Evolutionary conservation across 64 coral and sea anemone genomes (phyloP).

Genomic region (Platygyra sinensis): DNA sequence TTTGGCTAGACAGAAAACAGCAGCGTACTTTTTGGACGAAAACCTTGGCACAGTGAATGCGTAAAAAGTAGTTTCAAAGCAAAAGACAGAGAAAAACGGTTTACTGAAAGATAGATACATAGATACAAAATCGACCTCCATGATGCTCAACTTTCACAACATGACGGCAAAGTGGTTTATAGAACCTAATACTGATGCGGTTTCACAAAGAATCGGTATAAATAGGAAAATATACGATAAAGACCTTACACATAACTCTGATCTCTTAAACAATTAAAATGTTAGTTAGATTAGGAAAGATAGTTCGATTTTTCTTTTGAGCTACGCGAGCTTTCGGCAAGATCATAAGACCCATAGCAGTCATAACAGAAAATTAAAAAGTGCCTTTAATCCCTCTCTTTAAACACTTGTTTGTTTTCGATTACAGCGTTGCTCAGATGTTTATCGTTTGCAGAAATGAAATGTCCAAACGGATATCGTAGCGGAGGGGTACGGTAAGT

Average conservation of each 20-base stretch:
- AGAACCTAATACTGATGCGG: not conserved
- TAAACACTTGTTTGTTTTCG: slow-evolving; percentile 4
- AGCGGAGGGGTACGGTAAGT: not conserved
- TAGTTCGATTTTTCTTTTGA: not conserved
- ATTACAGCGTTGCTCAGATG: not conserved
- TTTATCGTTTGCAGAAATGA: not conserved
- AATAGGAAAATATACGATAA: not conserved
- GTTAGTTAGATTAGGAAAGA: not conserved
- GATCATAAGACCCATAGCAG: too few species aligned
- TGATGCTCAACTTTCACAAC: not conserved
- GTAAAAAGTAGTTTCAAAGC: not conserved
- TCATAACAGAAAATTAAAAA: too few species aligned
- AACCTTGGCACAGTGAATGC: not conserved
- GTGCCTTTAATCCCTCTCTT: not conserved
- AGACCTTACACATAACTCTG: not conserved
- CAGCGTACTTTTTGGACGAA: not conserved
- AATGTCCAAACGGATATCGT: not conserved
- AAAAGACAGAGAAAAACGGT: not conserved
- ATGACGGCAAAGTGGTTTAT: not conserved
- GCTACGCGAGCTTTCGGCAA: not conserved
- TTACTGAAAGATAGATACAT: not conserved
- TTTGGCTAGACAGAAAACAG: not conserved
- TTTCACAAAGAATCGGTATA: not conserved
- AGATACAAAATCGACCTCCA: not conserved
- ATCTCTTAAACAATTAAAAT: not conserved